Evolutionary conservation across 2,888 invertebrate species (phyloP), one percentile per base, ranked within the genome.

Genomic region (Beris chalybata): DNA sequence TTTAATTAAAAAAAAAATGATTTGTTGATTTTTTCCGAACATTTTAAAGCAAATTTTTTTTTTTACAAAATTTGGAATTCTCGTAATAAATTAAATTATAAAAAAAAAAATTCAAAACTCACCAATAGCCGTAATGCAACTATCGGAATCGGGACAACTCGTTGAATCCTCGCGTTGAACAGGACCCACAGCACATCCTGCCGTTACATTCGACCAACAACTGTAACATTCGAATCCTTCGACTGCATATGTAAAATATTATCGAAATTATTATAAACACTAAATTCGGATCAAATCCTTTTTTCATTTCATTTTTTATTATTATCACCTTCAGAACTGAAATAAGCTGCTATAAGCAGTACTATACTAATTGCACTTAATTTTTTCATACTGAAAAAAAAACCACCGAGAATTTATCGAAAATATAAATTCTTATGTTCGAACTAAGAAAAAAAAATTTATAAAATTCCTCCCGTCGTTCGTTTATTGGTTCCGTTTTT

Each of bases 41-140:
- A 22, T 22, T 22, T 22, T 22, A 2, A n/a, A 22, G 22, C 22
- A 22, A n/a, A 22, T 22, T 22, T 22, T 22, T 22, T 22, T 22
- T 22, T 22, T 22, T 22, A 22, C 22, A 22, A 22, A 22, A 22
- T 22, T 22, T 22, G 22, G 3, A 22, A 38, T 38, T 38, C 3
- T 38, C 38, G 9, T 38, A 7, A 38, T 38, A 38, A 38, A 22
- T 22, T 22, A 38, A 38, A 38, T 38, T 38, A 22, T 22, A 38
- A 9, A 38, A 38, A 38, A 38, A 38, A 38, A 38, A n/a, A n/a
- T n/a, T 58, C 7, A 29, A 6, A 7, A 61, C 61, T 61, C 31
- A 61, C 61, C 61, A 52, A 61, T 61, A 15, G 61, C 61, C 12
- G 61, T 61, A 29, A 61, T 5, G 38, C 61, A 61, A 12, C 50